Evolutionary conservation across 2,113 vertebrate species (phyloP).

Genomic region (Heptranchias perlo): DNA sequence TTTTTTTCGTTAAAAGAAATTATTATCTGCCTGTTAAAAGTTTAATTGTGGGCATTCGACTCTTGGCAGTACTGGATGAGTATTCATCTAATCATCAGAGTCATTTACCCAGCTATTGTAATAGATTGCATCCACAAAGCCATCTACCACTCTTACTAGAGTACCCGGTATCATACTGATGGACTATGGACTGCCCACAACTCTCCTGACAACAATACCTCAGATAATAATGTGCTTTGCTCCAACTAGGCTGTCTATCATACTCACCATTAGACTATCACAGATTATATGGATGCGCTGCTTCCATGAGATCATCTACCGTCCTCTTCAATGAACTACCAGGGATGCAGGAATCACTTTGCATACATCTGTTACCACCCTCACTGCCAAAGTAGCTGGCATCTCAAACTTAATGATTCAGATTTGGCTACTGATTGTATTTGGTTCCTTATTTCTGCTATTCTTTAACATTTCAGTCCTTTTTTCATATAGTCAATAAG

Average conservation of each 20-base stretch:
- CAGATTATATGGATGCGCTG: background rate
- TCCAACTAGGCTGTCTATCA: background rate
- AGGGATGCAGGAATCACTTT: background rate
- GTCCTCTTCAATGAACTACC: background rate
- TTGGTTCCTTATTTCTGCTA: background rate
- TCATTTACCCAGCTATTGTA: background rate
- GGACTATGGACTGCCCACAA: background rate
- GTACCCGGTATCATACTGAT: background rate
- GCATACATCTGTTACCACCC: background rate
- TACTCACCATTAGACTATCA: background rate
- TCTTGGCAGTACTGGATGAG: background rate
- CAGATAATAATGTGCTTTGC: background rate
- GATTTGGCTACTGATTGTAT: background rate
- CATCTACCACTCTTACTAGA: background rate
- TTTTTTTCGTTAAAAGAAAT: background rate
- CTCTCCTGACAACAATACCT: background rate
- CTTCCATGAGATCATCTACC: background rate
- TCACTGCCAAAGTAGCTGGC: background rate
- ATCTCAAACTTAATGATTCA: background rate
- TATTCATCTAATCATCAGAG: too few species aligned
- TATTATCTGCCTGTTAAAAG: background rate
- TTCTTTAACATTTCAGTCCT: background rate
- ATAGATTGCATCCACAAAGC: background rate
- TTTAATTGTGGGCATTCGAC: background rate
- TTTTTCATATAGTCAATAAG: background rate